Evolutionary conservation across 2,797 vertebrate species (phyloP).

Genomic region (Halcyon chelicuti): DNA sequence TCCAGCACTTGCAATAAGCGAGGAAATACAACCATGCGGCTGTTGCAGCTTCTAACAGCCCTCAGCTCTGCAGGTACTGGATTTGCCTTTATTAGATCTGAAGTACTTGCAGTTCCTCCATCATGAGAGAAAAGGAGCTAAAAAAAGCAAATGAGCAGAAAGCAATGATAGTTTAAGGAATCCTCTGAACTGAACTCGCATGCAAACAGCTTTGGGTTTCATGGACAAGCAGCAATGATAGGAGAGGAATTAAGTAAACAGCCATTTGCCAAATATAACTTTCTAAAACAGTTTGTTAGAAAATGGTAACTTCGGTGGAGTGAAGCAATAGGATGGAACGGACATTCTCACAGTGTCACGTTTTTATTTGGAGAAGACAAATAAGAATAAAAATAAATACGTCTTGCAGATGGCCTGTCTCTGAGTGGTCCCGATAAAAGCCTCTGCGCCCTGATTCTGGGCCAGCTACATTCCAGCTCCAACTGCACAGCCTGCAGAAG

Average conservation of each 20-base stretch:
- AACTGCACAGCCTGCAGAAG: conserved; percentile 14
- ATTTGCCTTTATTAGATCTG: neutral
- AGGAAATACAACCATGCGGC: accelerated
- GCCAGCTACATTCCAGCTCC: conserved; percentile 26
- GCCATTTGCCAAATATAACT: conserved; percentile 14
- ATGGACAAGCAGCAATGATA: neutral
- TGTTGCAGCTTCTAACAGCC: neutral
- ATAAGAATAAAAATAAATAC: neutral
- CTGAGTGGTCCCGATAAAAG: neutral
- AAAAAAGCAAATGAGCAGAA: neutral
- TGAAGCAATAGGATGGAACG: neutral
- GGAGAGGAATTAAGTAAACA: conserved; percentile 16
- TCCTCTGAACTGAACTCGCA: neutral
- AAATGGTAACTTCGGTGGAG: neutral
- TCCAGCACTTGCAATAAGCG: neutral
- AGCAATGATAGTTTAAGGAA: neutral
- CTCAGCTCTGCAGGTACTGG: neutral
- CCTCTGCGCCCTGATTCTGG: neutral
- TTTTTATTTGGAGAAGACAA: conserved; percentile 34
- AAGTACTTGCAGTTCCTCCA: neutral
- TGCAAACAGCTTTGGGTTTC: neutral
- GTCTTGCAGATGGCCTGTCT: conserved; percentile 23
- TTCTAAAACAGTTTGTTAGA: neutral
- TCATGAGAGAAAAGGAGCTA: neutral
- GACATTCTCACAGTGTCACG: conserved; percentile 1